Base-by-base conservation (phyloP, 2,888 invertebrate genomes). In the Onchidella celtica region DNA sequence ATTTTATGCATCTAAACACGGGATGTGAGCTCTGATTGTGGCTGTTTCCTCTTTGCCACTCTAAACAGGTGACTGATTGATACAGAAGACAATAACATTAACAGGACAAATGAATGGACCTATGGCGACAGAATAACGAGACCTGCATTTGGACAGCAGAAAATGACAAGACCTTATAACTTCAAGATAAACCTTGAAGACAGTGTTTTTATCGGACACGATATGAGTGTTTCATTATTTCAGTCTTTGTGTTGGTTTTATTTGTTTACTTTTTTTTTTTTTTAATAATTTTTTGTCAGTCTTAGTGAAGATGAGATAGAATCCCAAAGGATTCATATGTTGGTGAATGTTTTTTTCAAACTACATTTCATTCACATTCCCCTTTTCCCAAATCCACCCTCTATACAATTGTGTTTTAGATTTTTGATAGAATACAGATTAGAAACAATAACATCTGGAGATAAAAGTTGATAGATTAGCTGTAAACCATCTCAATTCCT, bases 101-200 rank as follows among this genome's bases (percentile, higher is more conserved):
- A 63, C 47, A 65, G 69, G 69, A 57, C 59, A 29, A 57, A 57
- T 68, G 78, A 78, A 78, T 69, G 29, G 78, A 78, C 78, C 78
- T 27, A 78, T n/a, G 59, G 69, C 24, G 40, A 61, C 34, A 65
- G 38, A 59, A 32, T 57, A 68, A 55, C 59, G 69, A 78, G 78
- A 78, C 69, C 78, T 57, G 78, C 75, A 63, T 32, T 65, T 75
- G 63, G 75, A 75, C 75, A 47, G 65, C 75, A 34, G 63, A 63
- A 63, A 40, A 75, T 17, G 65, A 75, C 65, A 65, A 40, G 65
- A 65, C 63, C 34, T 75, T 32, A 75, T 75, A 14, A 65, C 63
- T 47, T 73, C 36, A 61, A 59, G 72, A 59, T n/a, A 57, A 24
- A 36, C 61, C 73, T 73, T 73, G 59, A 73, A 59, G 73, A 73